Conservation (phyloP, 2,113 vertebrate species). For the Eulemur rufifrons region DNA sequence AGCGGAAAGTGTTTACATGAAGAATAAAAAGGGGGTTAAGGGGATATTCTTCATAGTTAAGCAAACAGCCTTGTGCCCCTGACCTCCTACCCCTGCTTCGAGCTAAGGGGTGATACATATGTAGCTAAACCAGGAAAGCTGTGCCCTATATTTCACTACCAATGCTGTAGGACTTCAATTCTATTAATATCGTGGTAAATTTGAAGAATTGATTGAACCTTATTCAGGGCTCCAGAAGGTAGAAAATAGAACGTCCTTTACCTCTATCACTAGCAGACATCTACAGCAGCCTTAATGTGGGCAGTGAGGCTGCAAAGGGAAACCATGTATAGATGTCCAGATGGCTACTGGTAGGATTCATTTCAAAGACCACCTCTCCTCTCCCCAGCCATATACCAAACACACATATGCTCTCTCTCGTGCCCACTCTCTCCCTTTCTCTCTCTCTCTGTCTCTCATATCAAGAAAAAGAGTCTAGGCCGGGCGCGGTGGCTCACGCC, state of each 20-base stretch:
- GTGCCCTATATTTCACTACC: not conserved
- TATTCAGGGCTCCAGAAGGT: not conserved
- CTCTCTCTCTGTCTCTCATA: no score
- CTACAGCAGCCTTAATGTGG: not conserved
- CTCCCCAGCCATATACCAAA: not conserved
- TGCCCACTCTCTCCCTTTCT: no score
- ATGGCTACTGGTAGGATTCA: not conserved
- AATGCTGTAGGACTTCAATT: not conserved
- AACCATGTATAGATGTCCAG: not conserved
- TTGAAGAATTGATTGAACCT: not conserved
- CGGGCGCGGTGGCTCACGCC: no score
- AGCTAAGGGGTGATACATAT: not conserved
- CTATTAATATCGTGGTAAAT: not conserved
- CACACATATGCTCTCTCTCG: not conserved
- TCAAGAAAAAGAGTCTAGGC: not conserved
- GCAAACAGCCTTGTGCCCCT: not conserved
- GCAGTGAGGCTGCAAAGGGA: not conserved
- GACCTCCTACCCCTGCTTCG: not conserved
- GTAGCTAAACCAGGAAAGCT: fast-evolving
- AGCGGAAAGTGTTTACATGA: not conserved
- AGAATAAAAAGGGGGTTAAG: not conserved
- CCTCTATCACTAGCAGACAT: not conserved
- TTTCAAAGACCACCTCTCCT: not conserved
- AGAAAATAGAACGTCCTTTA: not conserved
- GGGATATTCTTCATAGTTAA: no score